Evolutionary conservation across 2,113 vertebrate genomes (phyloP).

Genomic region (Taurulus bubalis): DNA sequence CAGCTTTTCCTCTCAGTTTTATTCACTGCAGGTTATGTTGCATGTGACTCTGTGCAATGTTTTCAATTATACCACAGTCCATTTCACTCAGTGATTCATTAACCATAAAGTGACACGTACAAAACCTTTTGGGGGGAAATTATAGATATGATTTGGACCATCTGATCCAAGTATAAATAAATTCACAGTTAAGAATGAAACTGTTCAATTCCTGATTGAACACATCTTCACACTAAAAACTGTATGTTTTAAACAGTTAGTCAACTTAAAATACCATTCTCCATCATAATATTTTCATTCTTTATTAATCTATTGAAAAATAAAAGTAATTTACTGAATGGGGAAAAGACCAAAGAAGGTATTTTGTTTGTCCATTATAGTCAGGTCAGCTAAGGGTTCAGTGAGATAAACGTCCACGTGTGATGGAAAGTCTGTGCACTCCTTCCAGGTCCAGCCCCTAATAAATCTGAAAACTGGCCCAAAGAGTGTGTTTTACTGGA

Average conservation of each 20-base stretch:
- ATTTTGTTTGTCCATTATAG: neutral
- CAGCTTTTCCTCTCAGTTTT: neutral
- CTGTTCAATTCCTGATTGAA: neutral
- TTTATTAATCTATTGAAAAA: neutral
- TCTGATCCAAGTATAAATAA: neutral
- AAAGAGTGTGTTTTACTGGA: neutral
- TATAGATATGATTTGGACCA: neutral
- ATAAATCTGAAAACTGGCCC: slow-evolving; percentile 10
- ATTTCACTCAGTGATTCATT: neutral
- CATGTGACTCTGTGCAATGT: neutral
- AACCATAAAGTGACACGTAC: neutral
- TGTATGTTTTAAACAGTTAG: neutral
- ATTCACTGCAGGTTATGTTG: neutral
- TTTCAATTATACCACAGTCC: neutral
- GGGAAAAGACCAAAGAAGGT: neutral
- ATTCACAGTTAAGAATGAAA: neutral
- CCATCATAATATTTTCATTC: neutral
- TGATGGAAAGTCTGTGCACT: slow-evolving; percentile 5
- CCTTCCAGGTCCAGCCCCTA: slow-evolving; percentile 8
- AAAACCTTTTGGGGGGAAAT: neutral
- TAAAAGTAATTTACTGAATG: neutral
- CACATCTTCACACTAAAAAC: neutral
- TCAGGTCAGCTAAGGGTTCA: neutral
- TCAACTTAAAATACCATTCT: neutral
- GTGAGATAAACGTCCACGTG: slow-evolving; percentile 14